Evolutionary conservation across 2,797 vertebrate genomes (phyloP).

Genomic region (Sebastes nivosus): DNA sequence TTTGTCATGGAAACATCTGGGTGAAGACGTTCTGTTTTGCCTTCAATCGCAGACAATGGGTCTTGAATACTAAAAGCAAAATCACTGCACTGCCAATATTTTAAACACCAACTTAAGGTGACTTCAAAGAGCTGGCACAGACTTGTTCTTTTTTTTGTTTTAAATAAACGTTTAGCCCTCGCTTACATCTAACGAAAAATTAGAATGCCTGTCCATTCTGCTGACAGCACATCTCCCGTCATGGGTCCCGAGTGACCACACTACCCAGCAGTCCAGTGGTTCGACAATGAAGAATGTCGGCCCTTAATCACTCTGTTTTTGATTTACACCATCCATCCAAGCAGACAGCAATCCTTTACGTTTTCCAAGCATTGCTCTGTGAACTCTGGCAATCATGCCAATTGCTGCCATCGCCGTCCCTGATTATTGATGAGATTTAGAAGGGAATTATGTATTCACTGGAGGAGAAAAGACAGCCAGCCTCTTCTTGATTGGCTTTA

Average conservation of each 20-base stretch:
- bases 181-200: not conserved
- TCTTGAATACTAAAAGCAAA: not conserved
- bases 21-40: not conserved
- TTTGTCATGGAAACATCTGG: slow-evolving; percentile 41
- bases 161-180: not conserved
- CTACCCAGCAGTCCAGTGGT: slow-evolving; percentile 2
- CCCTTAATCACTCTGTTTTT: slow-evolving; percentile 34
- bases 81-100: not conserved
- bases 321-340: slow-evolving; percentile 58
- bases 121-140: not conserved
- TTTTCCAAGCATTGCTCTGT: slow-evolving; percentile 50
- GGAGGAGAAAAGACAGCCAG: slow-evolving; percentile 46
- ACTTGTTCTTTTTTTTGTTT: not conserved
- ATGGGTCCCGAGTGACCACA: not conserved
- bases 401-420: slow-evolving; percentile 39
- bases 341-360: slow-evolving; percentile 31
- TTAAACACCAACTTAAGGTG: slow-evolving; percentile 5
- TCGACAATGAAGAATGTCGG: slow-evolving; percentile 16
- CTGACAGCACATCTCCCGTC: slow-evolving; percentile 9
- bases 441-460: slow-evolving; percentile 67
- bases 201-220: slow-evolving; percentile 8
- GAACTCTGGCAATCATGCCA: slow-evolving; percentile 57
- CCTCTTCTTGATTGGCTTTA: slow-evolving; percentile 71
- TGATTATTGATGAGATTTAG: slow-evolving; percentile 74
- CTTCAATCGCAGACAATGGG: not conserved